Evolutionary conservation across 2,113 vertebrate species (phyloP).

Genomic region (Catharus bicknelli): DNA sequence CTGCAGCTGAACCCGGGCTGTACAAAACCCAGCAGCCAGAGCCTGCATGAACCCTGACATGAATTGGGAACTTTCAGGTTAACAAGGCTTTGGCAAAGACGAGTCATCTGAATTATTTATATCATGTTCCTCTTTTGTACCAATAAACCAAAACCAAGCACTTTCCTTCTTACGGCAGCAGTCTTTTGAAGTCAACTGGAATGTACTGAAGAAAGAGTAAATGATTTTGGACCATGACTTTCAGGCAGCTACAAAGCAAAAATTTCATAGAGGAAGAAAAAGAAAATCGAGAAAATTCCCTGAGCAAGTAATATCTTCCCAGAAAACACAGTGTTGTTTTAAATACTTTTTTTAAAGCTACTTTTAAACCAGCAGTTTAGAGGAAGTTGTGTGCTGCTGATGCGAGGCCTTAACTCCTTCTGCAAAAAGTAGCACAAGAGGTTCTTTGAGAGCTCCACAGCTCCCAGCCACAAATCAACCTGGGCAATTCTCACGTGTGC

Average conservation of each 20-base stretch:
- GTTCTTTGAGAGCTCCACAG: not conserved
- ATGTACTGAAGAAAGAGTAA: not conserved
- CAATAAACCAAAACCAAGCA: slow-evolving; percentile 29
- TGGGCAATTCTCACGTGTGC: rapidly evolving
- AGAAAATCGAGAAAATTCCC: not conserved
- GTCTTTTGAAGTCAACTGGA: not conserved
- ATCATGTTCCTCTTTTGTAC: slow-evolving; percentile 34
- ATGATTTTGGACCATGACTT: not conserved
- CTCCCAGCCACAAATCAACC: not conserved
- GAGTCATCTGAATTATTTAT: slow-evolving; percentile 39
- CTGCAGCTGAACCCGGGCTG: not conserved
- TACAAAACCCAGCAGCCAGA: not conserved
- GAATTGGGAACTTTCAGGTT: slow-evolving; percentile 1
- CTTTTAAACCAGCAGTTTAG: not conserved
- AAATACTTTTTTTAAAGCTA: not conserved
- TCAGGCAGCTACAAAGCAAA: not conserved
- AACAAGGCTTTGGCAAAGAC: not conserved
- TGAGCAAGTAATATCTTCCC: not conserved
- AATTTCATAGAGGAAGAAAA: not conserved
- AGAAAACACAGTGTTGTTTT: not conserved
- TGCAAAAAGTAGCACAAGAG: not conserved
- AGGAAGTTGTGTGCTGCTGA: slow-evolving; percentile 17
- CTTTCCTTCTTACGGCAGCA: slow-evolving; percentile 23
- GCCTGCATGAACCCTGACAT: not conserved
- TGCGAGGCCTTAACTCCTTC: not conserved